Conservation (phyloP, 2,113 vertebrate genomes). For the Neodontobutis hainanensis region DNA sequence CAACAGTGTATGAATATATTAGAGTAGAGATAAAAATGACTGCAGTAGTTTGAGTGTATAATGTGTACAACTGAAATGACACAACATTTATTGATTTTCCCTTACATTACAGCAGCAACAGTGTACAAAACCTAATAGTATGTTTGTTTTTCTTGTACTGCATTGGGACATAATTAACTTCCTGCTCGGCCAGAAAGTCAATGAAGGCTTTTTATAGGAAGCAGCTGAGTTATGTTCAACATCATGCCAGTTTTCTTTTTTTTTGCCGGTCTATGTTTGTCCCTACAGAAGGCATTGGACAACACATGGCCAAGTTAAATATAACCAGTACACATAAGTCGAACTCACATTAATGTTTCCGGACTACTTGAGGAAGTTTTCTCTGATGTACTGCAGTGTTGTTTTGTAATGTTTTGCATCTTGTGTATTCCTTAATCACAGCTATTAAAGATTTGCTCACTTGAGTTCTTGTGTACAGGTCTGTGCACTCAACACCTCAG, state of each 20-base stretch:
- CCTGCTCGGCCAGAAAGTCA: slow-evolving; percentile 5
- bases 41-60: too few relatives aligned
- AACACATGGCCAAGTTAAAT: slow-evolving; percentile 35
- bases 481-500: slow-evolving; percentile 14
- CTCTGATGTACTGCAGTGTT: too few relatives aligned
- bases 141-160: background rate
- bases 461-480: slow-evolving; percentile 3
- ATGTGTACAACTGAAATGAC: too few relatives aligned
- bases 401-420: background rate
- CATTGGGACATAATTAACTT: background rate
- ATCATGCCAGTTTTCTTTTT: slow-evolving; percentile 8
- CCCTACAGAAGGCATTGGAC: slow-evolving; percentile 25
- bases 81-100: too few relatives aligned
- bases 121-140: background rate
- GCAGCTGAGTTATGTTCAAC: slow-evolving; percentile 18
- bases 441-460: slow-evolving; percentile 17
- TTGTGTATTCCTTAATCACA: slow-evolving; percentile 9
- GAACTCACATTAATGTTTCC: background rate
- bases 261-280: slow-evolving; percentile 29
- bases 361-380: background rate
- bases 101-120: too few relatives aligned
- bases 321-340: slow-evolving; percentile 14
- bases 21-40: too few relatives aligned
- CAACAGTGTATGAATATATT: too few relatives aligned
- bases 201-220: slow-evolving; percentile 19